Evolutionary conservation across 2,797 vertebrate genomes (phyloP).

Genomic region (Acanthornis magna): DNA sequence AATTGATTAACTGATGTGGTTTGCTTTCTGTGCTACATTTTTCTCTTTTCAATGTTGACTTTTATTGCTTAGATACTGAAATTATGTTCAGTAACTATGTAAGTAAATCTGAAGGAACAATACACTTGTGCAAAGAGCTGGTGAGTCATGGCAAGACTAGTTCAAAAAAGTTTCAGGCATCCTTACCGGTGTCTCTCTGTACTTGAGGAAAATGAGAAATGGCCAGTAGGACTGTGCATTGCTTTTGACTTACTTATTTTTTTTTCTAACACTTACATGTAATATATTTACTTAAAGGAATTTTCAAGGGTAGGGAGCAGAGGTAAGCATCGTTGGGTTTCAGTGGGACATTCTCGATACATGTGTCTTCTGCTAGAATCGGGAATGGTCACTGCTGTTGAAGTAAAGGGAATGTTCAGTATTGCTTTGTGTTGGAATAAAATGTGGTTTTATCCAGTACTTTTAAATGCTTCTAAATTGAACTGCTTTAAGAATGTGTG

Average conservation of each 20-base stretch:
- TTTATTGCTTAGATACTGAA: background rate
- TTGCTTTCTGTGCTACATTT: background rate
- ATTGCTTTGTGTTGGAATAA: background rate
- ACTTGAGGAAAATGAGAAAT: background rate
- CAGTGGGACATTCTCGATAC: rapidly evolving
- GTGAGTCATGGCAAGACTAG: background rate
- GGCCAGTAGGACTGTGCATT: background rate
- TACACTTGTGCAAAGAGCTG: background rate
- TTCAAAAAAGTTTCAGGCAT: background rate
- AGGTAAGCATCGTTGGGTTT: background rate
- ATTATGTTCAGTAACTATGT: background rate
- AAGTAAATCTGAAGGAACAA: background rate
- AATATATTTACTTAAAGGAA: background rate
- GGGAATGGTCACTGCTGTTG: background rate
- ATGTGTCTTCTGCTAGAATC: background rate
- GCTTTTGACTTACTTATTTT: background rate
- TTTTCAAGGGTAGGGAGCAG: background rate
- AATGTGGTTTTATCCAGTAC: background rate
- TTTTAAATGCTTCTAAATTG: background rate
- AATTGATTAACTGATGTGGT: background rate
- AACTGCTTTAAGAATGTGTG: background rate
- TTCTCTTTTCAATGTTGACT: background rate
- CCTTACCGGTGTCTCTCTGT: rapidly evolving
- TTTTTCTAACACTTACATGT: background rate
- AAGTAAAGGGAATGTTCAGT: background rate